Evolutionary conservation across 2,888 invertebrate species (phyloP).

Genomic region (Nipponacmea schrenckii): DNA sequence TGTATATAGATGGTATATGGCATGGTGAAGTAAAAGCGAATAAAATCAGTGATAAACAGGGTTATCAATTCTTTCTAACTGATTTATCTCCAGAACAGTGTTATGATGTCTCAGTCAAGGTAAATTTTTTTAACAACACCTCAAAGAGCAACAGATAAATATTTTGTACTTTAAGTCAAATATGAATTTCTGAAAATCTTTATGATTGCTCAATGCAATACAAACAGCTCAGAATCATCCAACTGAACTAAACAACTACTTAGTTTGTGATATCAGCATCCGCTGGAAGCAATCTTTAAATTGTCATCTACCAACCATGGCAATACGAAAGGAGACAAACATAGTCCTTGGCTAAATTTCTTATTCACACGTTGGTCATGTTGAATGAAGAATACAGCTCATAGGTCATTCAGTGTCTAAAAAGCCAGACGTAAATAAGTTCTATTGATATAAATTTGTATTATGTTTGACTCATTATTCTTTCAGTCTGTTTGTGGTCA

Average conservation of each 20-base stretch:
- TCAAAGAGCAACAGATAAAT: not conserved
- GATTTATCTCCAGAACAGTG: conserved; percentile 61
- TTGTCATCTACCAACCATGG: no score
- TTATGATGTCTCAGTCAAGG: conserved; percentile 65
- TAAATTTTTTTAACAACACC: conserved; percentile 21
- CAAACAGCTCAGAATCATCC: no score
- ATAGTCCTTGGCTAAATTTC: no score
- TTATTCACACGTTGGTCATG: no score
- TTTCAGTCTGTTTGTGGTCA: conserved; percentile 59
- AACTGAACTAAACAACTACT: no score
- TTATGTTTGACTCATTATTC: not conserved
- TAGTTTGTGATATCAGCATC: no score
- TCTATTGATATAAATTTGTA: no score
- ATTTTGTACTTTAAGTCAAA: not conserved
- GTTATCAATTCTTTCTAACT: conserved; percentile 65
- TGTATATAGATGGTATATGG: conserved; percentile 63
- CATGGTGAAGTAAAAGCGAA: conserved; percentile 65
- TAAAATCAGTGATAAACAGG: conserved; percentile 57
- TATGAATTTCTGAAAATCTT: not conserved
- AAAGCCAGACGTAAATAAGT: no score
- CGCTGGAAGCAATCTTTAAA: no score
- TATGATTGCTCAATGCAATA: not conserved
- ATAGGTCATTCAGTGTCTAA: no score
- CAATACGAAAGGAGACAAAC: no score
- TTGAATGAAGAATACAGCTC: no score